phyloP scores from a whole-genome alignment of 2,888 invertebrate genomes.

The Lingula anatina region DNA sequence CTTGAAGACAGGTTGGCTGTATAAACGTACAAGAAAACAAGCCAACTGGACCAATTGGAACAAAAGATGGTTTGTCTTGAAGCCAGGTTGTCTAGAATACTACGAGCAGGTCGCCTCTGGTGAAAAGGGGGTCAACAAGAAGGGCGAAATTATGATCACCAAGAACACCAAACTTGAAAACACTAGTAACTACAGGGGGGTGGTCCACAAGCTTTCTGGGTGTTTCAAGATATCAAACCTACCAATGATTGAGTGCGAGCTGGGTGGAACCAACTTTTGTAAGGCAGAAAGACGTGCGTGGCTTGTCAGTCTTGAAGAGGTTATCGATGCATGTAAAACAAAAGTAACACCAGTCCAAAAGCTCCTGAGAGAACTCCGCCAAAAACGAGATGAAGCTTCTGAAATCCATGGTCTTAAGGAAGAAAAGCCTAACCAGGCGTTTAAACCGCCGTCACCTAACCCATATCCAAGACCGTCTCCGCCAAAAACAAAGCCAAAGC shows the following conservation, averaged over 20 bases:
- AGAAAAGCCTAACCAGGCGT: neutral
- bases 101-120: constrained; percentile 9
- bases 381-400: neutral
- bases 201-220: constrained; percentile 1
- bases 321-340: constrained; percentile 4
- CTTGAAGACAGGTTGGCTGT: constrained; percentile 13
- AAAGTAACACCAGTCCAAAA: constrained; percentile 4
- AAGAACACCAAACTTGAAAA: neutral
- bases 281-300: constrained; percentile 4
- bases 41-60: constrained; percentile 19
- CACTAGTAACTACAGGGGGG: neutral
- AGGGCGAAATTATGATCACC: constrained; percentile 1
- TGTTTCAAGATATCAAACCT: constrained; percentile 13
- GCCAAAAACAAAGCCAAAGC: too few species aligned
- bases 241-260: constrained; percentile 12
- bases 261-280: constrained; percentile 5
- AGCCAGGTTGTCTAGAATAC: constrained; percentile 9
- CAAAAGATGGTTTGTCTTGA: constrained; percentile 14
- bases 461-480: too few species aligned
- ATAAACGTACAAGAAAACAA: constrained; percentile 12
- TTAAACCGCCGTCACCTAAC: too few species aligned
- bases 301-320: constrained; percentile 5
- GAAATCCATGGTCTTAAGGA: neutral
- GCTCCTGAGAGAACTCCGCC: constrained; percentile 6
- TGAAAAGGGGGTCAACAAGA: constrained; percentile 2